Conservation (phyloP, 2,888 invertebrate species). For the Meliscaeva auricollis region DNA sequence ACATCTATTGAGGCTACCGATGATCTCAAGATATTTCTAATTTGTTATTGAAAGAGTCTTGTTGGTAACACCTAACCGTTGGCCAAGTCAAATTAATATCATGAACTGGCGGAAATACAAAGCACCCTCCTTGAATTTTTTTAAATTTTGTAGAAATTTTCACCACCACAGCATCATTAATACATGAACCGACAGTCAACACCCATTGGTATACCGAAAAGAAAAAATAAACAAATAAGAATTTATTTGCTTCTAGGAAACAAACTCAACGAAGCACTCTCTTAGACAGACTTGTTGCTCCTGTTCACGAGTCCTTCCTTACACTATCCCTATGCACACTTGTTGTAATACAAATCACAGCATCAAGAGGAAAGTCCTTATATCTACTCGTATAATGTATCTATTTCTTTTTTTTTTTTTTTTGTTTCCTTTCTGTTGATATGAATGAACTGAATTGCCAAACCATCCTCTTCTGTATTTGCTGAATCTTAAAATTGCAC, state of each 20-base stretch:
- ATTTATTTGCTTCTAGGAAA: slow-evolving; percentile 11
- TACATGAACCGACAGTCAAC: not conserved
- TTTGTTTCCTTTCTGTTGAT: no score
- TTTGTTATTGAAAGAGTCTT: no score
- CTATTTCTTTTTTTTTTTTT: not conserved
- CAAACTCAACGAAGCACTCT: slow-evolving; percentile 8
- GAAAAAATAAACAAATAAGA: no score
- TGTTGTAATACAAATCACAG: slow-evolving; percentile 6
- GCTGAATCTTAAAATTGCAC: slow-evolving; percentile 13
- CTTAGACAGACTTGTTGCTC: slow-evolving; percentile 7
- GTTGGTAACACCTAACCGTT: no score
- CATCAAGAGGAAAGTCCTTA: not conserved
- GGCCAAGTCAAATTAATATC: no score
- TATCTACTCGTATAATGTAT: not conserved
- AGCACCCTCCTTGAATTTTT: no score
- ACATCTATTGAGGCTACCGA: no score
- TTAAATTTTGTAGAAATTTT: no score
- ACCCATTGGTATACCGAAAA: not conserved
- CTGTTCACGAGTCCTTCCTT: not conserved
- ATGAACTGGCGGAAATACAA: no score
- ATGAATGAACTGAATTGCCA: not conserved
- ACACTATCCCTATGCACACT: not conserved
- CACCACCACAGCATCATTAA: not conserved
- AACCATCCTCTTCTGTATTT: not conserved
- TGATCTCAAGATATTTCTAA: no score